A percentile compares a stretch with the other conserved stretches of the same genome.
Evolutionary conservation across 2,888 invertebrate genomes (phyloP).

Genomic region (Euplexia lucipara): DNA sequence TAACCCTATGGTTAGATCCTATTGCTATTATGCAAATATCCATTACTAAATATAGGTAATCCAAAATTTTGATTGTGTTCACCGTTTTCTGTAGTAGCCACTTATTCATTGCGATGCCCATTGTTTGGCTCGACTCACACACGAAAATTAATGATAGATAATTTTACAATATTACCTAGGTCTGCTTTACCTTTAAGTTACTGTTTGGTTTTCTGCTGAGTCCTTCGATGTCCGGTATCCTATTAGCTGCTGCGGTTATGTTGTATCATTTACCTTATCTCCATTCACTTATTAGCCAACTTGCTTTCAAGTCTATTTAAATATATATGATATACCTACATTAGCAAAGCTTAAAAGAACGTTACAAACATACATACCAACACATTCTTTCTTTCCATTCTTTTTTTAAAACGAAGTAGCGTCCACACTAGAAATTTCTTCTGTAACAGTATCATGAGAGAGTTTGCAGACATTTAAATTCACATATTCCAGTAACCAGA

Average conservation of each 20-base stretch:
- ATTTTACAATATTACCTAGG: no score
- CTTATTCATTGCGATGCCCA: conserved; percentile 2
- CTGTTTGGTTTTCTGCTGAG: conserved; percentile 8
- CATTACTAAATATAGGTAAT: conserved; percentile 28
- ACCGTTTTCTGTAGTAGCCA: conserved; percentile 1
- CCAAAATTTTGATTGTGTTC: conserved; percentile 24
- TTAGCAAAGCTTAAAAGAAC: no score
- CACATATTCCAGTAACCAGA: no score
- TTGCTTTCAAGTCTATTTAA: not conserved
- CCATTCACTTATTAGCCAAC: conserved; percentile 17
- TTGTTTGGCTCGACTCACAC: conserved; percentile 17
- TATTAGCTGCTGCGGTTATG: not conserved
- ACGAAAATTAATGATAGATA: not conserved
- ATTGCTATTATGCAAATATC: conserved; percentile 33
- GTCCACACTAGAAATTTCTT: no score
- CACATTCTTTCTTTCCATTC: no score
- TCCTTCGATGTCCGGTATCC: not conserved
- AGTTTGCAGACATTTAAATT: no score
- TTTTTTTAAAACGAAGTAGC: no score
- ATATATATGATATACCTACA: no score
- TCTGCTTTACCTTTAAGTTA: not conserved
- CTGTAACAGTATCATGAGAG: no score
- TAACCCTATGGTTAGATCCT: conserved; percentile 9
- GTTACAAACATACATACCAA: no score
- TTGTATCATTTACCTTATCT: not conserved